Base-by-base conservation (phyloP, 2,888 invertebrate genomes). In the Tortrix viridana region DNA sequence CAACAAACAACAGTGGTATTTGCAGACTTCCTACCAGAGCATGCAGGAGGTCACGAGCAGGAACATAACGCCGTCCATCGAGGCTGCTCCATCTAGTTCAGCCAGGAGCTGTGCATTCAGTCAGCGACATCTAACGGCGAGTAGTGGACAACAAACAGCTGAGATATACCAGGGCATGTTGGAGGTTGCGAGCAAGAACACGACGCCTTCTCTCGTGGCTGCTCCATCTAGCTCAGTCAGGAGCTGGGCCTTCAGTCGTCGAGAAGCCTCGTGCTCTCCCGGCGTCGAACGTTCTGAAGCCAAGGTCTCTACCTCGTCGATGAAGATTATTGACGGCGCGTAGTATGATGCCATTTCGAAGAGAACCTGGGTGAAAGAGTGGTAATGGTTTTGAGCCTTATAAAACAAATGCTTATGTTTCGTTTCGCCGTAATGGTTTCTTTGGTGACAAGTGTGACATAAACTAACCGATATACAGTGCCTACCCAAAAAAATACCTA, bases 141-240 rank as follows among this genome's bases (percentile, higher is more conserved):
- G n/a, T n/a, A n/a, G n/a, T n/a, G n/a, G n/a, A n/a, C n/a, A n/a
- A n/a, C n/a, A n/a, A n/a, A n/a, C n/a, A n/a, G n/a, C n/a, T n/a
- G n/a, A n/a, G n/a, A n/a, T n/a, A 7, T 82, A 96, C 98, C 98
- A 98, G 1, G 98, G 98, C 73, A 96, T 93, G 85, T 98, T 98
- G 1, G 98, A 97, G 65, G 97, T 97, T 16, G 97, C 98, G 54
- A 98, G 92, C 49, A 96, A 90, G 81, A 96, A 96, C 65, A 96
- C 95, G 61, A 93, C 89, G n/a, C 95, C 94, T 26, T 94, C 93
- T 14, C 93, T 85, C 5, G 92, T 92, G 3, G 93, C 87, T 57
- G 95, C 89, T 2, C 98, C 98, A 79, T 98, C 98, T 73, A 98
- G 93, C 80, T 98, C 96, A 1, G 96, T 95, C 9, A 98, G 93